Conservation (phyloP, 2,113 vertebrate species). For the Alces alces region DNA sequence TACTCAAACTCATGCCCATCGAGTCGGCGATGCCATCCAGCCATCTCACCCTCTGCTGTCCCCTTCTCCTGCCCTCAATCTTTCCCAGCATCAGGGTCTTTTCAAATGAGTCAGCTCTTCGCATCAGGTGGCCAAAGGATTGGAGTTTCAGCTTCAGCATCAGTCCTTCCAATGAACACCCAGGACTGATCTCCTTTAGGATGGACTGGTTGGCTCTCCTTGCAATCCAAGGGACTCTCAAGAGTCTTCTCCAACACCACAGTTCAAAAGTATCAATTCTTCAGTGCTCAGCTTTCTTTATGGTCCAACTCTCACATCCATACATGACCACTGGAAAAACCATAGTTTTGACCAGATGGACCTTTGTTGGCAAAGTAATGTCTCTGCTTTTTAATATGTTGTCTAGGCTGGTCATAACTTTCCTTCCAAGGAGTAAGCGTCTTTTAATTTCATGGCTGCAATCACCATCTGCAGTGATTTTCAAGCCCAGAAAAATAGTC, state of each 20-base stretch:
- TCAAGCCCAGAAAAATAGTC: neutral
- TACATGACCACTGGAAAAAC: neutral
- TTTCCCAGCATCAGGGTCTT: neutral
- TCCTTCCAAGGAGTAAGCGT: neutral
- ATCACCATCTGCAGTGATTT: neutral
- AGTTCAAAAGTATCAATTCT: neutral
- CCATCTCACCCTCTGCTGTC: neutral
- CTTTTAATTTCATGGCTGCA: neutral
- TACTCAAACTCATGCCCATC: neutral
- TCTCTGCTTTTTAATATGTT: neutral
- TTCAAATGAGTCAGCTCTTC: neutral
- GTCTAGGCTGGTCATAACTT: neutral
- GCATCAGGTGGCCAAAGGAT: accelerated
- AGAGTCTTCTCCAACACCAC: neutral
- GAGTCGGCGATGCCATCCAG: neutral
- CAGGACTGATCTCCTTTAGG: neutral
- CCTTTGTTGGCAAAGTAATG: neutral
- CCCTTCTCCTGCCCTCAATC: neutral
- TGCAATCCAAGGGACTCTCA: neutral
- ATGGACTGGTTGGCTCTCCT: neutral
- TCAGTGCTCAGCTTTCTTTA: neutral
- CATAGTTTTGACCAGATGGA: neutral
- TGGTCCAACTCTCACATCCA: neutral
- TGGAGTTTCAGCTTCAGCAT: neutral
- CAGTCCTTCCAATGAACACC: neutral